These are phyloP conservation scores for Chrysotoxum bicinctum DNA, from an alignment of 2,888 invertebrate species.

Conservation along the genomic window DNA sequence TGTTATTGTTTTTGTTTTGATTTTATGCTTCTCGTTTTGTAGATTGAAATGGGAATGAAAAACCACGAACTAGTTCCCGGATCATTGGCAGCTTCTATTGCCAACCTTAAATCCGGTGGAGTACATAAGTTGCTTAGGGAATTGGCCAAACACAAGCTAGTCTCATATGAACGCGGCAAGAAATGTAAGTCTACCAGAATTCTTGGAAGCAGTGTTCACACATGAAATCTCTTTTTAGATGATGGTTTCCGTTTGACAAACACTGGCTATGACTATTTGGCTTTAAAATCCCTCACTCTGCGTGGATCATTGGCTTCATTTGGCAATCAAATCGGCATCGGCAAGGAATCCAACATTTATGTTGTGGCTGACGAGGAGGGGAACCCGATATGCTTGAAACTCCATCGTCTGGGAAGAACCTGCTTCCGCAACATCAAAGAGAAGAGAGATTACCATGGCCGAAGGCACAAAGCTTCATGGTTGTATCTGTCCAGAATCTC, in stretches of 20 bases:
- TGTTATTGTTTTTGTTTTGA: constrained; percentile 3
- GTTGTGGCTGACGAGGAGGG: constrained; percentile 91
- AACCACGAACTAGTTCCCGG: constrained; percentile 98
- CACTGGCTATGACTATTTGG: constrained; percentile 97
- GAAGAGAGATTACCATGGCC: constrained; percentile 98
- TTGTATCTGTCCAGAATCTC: constrained; percentile 97
- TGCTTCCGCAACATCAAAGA: constrained; percentile 97
- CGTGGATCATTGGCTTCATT: constrained; percentile 91
- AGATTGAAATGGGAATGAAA: constrained; percentile 99
- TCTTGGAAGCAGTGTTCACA: background rate
- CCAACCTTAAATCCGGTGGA: constrained; percentile 95
- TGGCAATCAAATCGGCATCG: constrained; percentile 99
- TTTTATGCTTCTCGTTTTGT: constrained; percentile 74
- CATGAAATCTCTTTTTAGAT: constrained; percentile 83
- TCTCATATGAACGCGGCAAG: constrained; percentile 97
- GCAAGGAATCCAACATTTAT: constrained; percentile 99
- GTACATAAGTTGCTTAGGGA: constrained; percentile 95
- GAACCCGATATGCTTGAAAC: constrained; percentile 92
- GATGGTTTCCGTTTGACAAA: constrained; percentile 98
- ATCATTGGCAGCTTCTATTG: constrained; percentile 93
- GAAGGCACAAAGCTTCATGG: constrained; percentile 95
- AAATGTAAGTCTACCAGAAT: constrained; percentile 86
- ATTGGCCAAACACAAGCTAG: constrained; percentile 92
- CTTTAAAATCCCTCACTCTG: constrained; percentile 92
- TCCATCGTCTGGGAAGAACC: constrained; percentile 95